phyloP scores from a whole-genome alignment of 1,140 invertebrate species.

The Aphelenchoides fujianensis region DNA sequence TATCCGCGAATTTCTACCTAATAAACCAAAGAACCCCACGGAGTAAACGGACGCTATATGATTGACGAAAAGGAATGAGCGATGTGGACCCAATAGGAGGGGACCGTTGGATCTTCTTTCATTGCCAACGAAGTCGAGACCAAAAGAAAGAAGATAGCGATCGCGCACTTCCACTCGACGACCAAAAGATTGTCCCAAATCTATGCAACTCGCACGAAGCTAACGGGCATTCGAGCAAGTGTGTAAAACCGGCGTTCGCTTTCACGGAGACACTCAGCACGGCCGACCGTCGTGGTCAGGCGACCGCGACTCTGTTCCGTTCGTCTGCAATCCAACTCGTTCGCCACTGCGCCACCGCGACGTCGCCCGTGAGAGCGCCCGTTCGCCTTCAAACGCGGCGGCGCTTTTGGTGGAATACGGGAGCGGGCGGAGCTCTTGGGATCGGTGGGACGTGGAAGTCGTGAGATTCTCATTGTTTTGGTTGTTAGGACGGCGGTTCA shows the following conservation, averaged over 20 bases:
- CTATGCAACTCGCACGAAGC: constrained; percentile 13
- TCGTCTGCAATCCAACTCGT: not conserved
- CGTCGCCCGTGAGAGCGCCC: not conserved
- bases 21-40: too few species aligned
- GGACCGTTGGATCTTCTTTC: too few species aligned
- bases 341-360: not conserved
- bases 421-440: too few species aligned
- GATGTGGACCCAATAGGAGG: too few species aligned
- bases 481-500: too few species aligned
- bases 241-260: constrained; percentile 15
- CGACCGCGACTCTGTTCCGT: constrained; percentile 11
- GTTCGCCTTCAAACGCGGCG: not conserved
- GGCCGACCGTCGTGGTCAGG: not conserved
- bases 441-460: too few species aligned
- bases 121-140: constrained; percentile 2
- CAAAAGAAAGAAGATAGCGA: not conserved
- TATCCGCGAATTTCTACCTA: too few species aligned
- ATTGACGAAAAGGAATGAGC: too few species aligned
- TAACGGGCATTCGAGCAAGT: not conserved
- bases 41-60: too few species aligned
- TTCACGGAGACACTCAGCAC: constrained; percentile 15
- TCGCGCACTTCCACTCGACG: too few species aligned
- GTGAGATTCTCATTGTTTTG: too few species aligned
- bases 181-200: not conserved
- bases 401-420: not conserved